A percentile compares a stretch with the other conserved stretches of the same genome.
Evolutionary conservation across 2,888 invertebrate species (phyloP).

Genomic region (Pyrochroa serraticornis): DNA sequence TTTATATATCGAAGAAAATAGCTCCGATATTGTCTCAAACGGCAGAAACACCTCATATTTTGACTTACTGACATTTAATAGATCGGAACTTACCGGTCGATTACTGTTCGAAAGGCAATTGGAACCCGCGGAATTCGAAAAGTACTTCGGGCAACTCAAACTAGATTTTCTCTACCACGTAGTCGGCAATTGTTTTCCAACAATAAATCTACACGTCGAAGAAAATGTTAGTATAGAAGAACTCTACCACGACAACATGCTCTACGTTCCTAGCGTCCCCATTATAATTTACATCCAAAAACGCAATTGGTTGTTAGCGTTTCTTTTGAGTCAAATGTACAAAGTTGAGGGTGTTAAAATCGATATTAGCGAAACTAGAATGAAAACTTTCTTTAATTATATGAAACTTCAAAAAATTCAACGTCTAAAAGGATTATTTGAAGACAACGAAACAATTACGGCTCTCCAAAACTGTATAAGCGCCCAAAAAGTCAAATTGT

Average conservation of each 20-base stretch:
- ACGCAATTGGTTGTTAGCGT: constrained; percentile 72
- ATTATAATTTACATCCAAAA: constrained; percentile 68
- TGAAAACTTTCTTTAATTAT: constrained; percentile 66
- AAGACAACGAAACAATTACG: constrained; percentile 66
- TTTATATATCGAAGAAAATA: constrained; percentile 50
- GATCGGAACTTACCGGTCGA: constrained; percentile 69
- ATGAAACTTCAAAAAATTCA: constrained; percentile 64
- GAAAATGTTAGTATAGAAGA: constrained; percentile 61
- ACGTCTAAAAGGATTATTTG: constrained; percentile 62
- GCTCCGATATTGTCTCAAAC: constrained; percentile 48
- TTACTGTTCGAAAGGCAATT: constrained; percentile 72
- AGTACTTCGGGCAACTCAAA: constrained; percentile 71
- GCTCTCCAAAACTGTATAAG: constrained; percentile 64
- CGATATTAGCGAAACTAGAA: constrained; percentile 61
- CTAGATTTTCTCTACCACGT: constrained; percentile 77
- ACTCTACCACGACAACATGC: constrained; percentile 51
- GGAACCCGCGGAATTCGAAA: constrained; percentile 72
- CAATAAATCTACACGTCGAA: constrained; percentile 61
- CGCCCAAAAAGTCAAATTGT: constrained; percentile 60
- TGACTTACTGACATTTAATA: constrained; percentile 61
- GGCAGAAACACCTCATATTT: constrained; percentile 59
- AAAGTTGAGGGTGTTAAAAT: constrained; percentile 62
- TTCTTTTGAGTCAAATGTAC: constrained; percentile 70
- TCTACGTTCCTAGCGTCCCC: constrained; percentile 59
- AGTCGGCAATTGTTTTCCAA: constrained; percentile 74